Evolutionary conservation across 2,888 invertebrate species (phyloP).

Genomic region (Anticlea derivata): DNA sequence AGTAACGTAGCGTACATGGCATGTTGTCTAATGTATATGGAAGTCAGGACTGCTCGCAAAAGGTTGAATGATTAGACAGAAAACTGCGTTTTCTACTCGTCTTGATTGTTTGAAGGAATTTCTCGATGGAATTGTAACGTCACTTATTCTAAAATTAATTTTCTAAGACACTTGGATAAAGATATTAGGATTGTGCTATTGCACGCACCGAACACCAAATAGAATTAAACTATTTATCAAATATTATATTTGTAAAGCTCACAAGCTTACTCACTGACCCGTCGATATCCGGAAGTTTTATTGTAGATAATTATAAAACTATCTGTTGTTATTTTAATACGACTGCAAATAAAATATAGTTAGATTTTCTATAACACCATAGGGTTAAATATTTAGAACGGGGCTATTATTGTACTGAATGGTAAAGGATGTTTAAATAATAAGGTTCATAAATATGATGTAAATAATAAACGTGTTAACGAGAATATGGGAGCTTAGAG

Average conservation of each 20-base stretch:
- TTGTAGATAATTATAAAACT: slow-evolving; percentile 72
- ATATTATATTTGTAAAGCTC: slow-evolving; percentile 65
- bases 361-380: slow-evolving; percentile 79
- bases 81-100: slow-evolving; percentile 37
- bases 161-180: slow-evolving; percentile 61
- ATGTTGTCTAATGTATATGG: slow-evolving; percentile 53
- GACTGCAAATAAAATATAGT: slow-evolving; percentile 77
- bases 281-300: slow-evolving; percentile 62
- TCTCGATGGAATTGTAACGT: slow-evolving; percentile 68
- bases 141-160: slow-evolving; percentile 56
- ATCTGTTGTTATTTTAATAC: slow-evolving; percentile 83
- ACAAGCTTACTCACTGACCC: slow-evolving; percentile 72
- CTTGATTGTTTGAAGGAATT: slow-evolving; percentile 67
- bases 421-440: slow-evolving; percentile 14
- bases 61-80: slow-evolving; percentile 63
- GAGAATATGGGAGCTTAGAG: slow-evolving; percentile 28
- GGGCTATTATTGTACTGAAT: slow-evolving; percentile 30
- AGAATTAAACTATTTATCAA: slow-evolving; percentile 63
- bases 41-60: slow-evolving; percentile 70
- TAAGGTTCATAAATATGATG: slow-evolving; percentile 27
- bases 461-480: slow-evolving; percentile 27
- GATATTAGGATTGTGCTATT: slow-evolving; percentile 80
- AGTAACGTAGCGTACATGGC: slow-evolving; percentile 51
- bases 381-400: slow-evolving; percentile 54
- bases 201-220: slow-evolving; percentile 81